Evolutionary conservation across 1,140 invertebrate species (phyloP).

Genomic region (Monomorium pharaonis): DNA sequence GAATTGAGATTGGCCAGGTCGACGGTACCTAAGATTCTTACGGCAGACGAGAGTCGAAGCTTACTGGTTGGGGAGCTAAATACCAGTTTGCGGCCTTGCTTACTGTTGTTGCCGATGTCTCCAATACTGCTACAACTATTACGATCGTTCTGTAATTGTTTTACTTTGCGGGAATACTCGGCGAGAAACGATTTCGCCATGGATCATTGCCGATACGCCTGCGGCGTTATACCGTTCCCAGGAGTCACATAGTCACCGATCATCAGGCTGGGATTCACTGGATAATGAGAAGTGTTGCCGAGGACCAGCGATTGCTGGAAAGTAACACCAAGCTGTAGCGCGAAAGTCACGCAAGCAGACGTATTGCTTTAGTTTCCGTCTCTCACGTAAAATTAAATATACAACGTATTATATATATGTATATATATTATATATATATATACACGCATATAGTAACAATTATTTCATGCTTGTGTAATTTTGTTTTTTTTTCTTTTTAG

Average conservation of each 20-base stretch:
- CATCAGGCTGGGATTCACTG: constrained; percentile 92
- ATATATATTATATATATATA: neutral
- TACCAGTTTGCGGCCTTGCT: constrained; percentile 77
- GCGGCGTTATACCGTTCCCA: constrained; percentile 85
- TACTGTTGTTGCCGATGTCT: constrained; percentile 65
- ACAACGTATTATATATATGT: neutral
- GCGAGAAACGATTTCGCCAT: constrained; percentile 74
- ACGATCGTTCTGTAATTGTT: constrained; percentile 70
- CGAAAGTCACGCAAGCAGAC: constrained; percentile 82
- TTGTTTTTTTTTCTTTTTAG: too few relatives aligned
- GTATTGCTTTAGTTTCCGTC: constrained; percentile 80
- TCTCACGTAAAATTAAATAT: constrained; percentile 23
- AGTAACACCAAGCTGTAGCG: constrained; percentile 85
- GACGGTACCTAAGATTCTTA: constrained; percentile 73
- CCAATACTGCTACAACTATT: constrained; percentile 42
- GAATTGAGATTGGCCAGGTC: constrained; percentile 63
- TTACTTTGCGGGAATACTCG: constrained; percentile 72
- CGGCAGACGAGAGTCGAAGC: constrained; percentile 77
- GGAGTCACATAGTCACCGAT: constrained; percentile 91
- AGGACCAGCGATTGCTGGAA: constrained; percentile 87
- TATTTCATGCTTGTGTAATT: constrained; percentile 6
- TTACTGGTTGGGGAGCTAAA: constrained; percentile 78
- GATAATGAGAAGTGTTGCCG: constrained; percentile 88
- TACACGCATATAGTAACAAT: constrained; percentile 17
- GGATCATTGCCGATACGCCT: constrained; percentile 85